Percentiles rank a stretch among this genome's conserved stretches.
These are phyloP conservation scores for Hecatera dysodea DNA, from an alignment of 2,888 invertebrate genomes.

Conservation along the genomic window DNA sequence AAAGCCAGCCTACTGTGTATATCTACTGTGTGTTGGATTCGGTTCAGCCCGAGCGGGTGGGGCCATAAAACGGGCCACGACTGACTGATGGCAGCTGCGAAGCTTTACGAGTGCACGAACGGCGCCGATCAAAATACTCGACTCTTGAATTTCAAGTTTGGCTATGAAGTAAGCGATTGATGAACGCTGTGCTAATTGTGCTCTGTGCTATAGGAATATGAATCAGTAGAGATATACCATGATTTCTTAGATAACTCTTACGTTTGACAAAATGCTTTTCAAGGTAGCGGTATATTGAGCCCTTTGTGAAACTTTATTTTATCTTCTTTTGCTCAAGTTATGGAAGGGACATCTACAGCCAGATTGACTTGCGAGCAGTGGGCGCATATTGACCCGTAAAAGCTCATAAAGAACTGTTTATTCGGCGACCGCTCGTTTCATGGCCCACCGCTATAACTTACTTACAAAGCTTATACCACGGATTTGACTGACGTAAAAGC, in stretches of 20 bases:
- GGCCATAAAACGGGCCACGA: constrained; percentile 55
- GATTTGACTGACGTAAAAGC: constrained; percentile 74
- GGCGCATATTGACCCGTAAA: too few species aligned
- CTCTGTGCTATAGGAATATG: too few species aligned
- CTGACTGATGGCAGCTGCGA: constrained; percentile 58
- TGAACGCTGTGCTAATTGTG: not conserved
- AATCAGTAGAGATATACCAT: too few species aligned
- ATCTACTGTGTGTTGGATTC: not conserved
- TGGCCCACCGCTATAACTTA: constrained; percentile 52
- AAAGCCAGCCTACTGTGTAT: not conserved
- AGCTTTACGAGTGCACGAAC: constrained; percentile 68
- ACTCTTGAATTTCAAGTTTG: constrained; percentile 45
- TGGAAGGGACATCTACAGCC: too few species aligned
- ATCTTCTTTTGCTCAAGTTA: too few species aligned
- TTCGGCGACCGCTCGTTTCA: constrained; percentile 9
- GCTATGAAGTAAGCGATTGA: constrained; percentile 22
- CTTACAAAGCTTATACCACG: constrained; percentile 65
- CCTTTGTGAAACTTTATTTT: too few species aligned
- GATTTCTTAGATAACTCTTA: too few species aligned
- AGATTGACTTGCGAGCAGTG: too few species aligned
- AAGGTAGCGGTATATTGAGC: too few species aligned
- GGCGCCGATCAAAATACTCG: constrained; percentile 64
- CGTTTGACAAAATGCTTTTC: too few species aligned
- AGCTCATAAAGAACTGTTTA: too few species aligned
- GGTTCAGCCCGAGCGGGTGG: constrained; percentile 27